Percentiles rank a stretch among this genome's conserved stretches.
Conservation (phyloP, 2,888 invertebrate genomes). For the Phalangium opilio region DNA sequence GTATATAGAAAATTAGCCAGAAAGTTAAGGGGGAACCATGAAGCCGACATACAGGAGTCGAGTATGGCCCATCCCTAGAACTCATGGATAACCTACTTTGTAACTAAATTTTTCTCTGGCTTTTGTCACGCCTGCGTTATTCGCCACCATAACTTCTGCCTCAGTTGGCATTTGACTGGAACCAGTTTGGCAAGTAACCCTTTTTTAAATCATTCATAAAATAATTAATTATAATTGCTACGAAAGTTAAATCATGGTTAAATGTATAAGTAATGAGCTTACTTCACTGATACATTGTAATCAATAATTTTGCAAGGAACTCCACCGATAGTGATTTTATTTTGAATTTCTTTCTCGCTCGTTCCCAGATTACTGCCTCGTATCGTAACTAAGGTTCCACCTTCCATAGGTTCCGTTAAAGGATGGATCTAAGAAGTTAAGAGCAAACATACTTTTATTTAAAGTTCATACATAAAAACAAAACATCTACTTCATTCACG, state of each 20-base stretch:
- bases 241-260: no score
- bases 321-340: slow-evolving; percentile 79
- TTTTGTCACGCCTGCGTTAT: slow-evolving; percentile 75
- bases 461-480: no score
- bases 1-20: no score
- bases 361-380: slow-evolving; percentile 92
- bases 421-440: slow-evolving; percentile 93
- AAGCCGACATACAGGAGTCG: no score
- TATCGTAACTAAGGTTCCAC: slow-evolving; percentile 87
- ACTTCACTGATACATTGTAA: slow-evolving; percentile 47
- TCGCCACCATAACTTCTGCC: slow-evolving; percentile 73
- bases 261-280: slow-evolving; percentile 11
- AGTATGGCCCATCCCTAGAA: no score
- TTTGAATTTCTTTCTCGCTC: slow-evolving; percentile 76
- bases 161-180: slow-evolving; percentile 48
- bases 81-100: slow-evolving; percentile 45
- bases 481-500: no score
- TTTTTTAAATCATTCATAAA: not conserved
- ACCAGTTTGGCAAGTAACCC: slow-evolving; percentile 76
- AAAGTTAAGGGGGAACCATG: no score
- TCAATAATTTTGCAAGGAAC: slow-evolving; percentile 73
- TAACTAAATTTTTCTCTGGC: slow-evolving; percentile 79
- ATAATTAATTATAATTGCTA: no score
- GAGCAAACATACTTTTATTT: no score
- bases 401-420: slow-evolving; percentile 86